Evolutionary conservation across 2,113 vertebrate genomes (phyloP), one percentile per base, ranked within the genome.

Genomic region (Acrocephalus arundinaceus): DNA sequence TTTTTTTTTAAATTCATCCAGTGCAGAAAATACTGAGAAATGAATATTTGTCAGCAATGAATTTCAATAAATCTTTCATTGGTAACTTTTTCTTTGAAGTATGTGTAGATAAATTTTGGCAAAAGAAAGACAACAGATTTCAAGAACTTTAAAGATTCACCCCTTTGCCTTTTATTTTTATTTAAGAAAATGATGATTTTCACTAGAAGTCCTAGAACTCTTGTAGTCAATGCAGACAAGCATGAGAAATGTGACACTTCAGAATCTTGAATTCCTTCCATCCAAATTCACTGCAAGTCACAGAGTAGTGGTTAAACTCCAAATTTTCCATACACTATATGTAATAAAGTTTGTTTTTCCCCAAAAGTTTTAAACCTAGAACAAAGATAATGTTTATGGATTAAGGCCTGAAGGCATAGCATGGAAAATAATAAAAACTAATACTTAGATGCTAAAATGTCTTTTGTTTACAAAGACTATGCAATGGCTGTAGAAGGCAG

Each of bases 341-440:
- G 31, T 86, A 96, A 93, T 96, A 96, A 93, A 57, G 20, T 91
- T 94, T 93, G 67, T 93, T 96, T 93, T 73, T 65, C 31, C 67
- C 94, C 92, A 91, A 90, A 95, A 95, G 18, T 68, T 97, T 96
- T 95, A 96, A 93, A 95, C 37, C 57, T 95, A 91, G 77, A 96
- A 90, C 33, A 72, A 91, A 94, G 76, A 87, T 95, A 93, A 94
- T 95, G 51, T 31, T 95, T 92, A 71, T 83, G 62, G 96, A 87
- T 95, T 94, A 96, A 96, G 59, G 88, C 79, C 90, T 96, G 89
- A 87, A 96, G 90, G 45, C 72, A 92, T 16, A 92, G 30, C 48
- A 85, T 43, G 91, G n/a, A 90, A 96, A 96, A 93, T 30, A 51
- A 93, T 63, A 81, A 89, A 94, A 87, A 21, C 41, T 93, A 93